Evolutionary conservation across 1,140 invertebrate species (phyloP).

Genomic region (Xylocopa sonorina): DNA sequence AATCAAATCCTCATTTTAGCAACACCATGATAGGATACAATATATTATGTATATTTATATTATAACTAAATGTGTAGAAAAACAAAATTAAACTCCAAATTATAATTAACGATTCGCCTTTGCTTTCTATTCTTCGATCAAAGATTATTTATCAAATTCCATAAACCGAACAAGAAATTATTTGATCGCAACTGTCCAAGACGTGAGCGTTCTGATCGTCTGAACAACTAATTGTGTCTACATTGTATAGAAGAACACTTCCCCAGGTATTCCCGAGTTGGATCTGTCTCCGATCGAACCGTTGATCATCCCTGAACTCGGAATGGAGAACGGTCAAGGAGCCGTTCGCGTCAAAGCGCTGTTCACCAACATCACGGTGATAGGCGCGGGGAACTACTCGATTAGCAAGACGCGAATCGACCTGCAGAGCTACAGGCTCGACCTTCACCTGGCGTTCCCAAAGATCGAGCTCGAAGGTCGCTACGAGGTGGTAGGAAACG

Average conservation of each 20-base stretch:
- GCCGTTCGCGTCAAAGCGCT: constrained; percentile 87
- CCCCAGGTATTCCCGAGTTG: constrained; percentile 86
- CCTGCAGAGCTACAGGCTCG: constrained; percentile 85
- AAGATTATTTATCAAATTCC: too few species aligned
- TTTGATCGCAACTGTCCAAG: too few species aligned
- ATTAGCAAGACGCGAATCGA: constrained; percentile 84
- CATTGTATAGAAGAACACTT: background rate
- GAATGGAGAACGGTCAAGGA: constrained; percentile 89
- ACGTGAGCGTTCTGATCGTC: too few species aligned
- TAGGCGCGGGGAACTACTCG: constrained; percentile 88
- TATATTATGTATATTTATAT: too few species aligned
- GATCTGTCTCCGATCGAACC: constrained; percentile 88
- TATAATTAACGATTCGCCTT: too few species aligned
- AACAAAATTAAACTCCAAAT: too few species aligned
- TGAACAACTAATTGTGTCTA: background rate
- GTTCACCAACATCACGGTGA: constrained; percentile 87
- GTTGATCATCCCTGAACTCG: constrained; percentile 85
- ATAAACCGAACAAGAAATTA: too few species aligned
- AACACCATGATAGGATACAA: too few species aligned
- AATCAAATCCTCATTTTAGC: too few species aligned
- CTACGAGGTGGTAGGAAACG: constrained; percentile 89
- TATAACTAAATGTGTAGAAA: too few species aligned
- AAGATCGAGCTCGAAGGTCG: constrained; percentile 87
- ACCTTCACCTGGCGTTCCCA: constrained; percentile 86
- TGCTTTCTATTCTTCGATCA: too few species aligned